Base-by-base conservation (phyloP, 2,113 vertebrate species). In the Ceyx margarethae region DNA sequence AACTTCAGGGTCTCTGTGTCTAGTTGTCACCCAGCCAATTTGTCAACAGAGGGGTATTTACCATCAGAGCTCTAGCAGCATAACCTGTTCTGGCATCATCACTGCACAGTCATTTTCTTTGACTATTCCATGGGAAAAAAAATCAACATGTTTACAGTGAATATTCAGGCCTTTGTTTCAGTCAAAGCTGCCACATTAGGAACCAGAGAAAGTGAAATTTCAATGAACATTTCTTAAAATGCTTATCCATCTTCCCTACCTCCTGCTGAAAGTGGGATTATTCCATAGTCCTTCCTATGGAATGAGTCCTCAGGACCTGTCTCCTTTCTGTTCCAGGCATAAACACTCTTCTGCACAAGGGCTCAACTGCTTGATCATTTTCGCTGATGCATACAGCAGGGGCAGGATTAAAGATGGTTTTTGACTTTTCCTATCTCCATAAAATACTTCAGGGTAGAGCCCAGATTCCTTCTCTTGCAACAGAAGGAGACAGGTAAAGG, bases 401-500 rank as follows among this genome's bases (percentile, higher is more conserved):
- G 29, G 20, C 71, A 84, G 62, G 29, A 40, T 74, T 62, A 68
- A 69, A 81, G 71, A 42, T 62, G 15, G 17, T 79, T 88, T 94
- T 71, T 90, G 69, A 94, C 79, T 66, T 87, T 91, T 94, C 4
- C 35, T 80, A 51, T 57, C 67, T 61, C 54, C 37, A 42, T 31
- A 71, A 93, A 94, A 81, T 71, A 58, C 29, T 83, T 94, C 2
- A 82, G 13, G 20, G 78, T 73, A 73, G 61, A 92, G 69, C 29
- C 66, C 43, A 37, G 86, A 69, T 71, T 86, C 77, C 84, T 92
- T 57, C 65, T 65, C 31, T 64, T 73, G 90, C 85, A 94, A 65
- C 66, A 87, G 89, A 91, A 80, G 17, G 61, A 96, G 80, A 75
- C 83, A 94, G 96, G 92, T 91, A 78, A 73, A 67, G 62, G 87